These are phyloP conservation scores for Clostera curtula DNA, from an alignment of 2,888 invertebrate species.

Conservation along the genomic window DNA sequence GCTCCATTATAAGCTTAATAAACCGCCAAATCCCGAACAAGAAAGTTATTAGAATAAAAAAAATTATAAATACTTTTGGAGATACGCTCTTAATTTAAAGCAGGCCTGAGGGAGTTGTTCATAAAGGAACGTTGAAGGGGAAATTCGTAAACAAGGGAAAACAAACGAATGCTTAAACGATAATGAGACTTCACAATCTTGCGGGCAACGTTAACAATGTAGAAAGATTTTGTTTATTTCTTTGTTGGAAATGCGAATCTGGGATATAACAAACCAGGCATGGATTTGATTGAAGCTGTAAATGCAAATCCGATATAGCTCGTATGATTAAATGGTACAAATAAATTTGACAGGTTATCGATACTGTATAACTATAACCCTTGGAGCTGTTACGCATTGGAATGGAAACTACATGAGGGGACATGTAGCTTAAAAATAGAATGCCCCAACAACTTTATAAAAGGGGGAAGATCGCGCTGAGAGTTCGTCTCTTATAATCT, in stretches of 20 bases:
- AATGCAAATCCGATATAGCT: no score
- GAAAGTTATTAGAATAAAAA: conserved; percentile 15
- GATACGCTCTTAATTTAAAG: conserved; percentile 28
- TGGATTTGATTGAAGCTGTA: no score
- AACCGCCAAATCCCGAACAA: conserved; percentile 11
- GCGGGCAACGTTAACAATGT: conserved; percentile 17
- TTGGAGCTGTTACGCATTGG: no score
- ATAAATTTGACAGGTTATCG: no score
- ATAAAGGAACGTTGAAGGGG: conserved; percentile 21
- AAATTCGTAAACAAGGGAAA: conserved; percentile 20
- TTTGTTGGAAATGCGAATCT: conserved; percentile 14
- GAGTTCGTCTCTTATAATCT: no score
- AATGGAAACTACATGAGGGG: no score
- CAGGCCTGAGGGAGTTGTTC: conserved; percentile 20
- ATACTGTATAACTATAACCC: no score
- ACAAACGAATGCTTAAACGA: conserved; percentile 30
- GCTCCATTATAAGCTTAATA: conserved; percentile 17
- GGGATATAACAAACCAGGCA: conserved; percentile 8
- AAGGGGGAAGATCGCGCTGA: no score
- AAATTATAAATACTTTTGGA: conserved; percentile 21
- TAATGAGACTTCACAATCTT: conserved; percentile 40
- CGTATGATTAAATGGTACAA: no score
- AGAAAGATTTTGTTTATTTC: conserved; percentile 14
- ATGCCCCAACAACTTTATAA: no score
- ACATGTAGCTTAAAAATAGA: no score